Percentiles rank a stretch among this genome's conserved stretches.
These are phyloP conservation scores for Arbacia lixula DNA, from an alignment of 53 echinoderm and acorn worm genomes.

Conservation along the genomic window DNA sequence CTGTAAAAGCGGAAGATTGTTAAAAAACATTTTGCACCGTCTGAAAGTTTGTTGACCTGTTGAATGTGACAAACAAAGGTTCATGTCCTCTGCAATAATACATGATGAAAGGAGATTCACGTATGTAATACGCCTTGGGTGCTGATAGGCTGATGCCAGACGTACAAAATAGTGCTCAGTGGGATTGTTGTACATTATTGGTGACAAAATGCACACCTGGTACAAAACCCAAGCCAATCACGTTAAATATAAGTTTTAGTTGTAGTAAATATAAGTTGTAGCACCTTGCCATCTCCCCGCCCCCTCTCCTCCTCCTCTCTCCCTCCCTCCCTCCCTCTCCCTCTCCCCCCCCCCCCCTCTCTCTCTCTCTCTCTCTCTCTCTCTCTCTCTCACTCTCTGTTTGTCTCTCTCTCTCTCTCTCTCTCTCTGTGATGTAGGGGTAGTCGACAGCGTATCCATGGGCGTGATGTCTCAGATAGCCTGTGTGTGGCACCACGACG, in stretches of 20 bases:
- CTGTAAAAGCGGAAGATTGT: too few relatives aligned
- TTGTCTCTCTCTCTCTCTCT: neutral
- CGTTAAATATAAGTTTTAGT: neutral
- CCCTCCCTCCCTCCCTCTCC: neutral
- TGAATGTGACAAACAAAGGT: too few relatives aligned
- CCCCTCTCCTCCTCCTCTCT: too few relatives aligned
- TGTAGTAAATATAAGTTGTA: too few relatives aligned
- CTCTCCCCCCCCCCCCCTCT: neutral
- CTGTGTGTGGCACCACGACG: conserved; percentile 5
- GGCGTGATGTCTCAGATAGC: neutral
- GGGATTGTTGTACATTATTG: neutral
- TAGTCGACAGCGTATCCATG: neutral
- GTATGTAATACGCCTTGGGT: too few relatives aligned
- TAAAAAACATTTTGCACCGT: too few relatives aligned
- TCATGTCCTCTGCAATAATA: too few relatives aligned
- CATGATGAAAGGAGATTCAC: too few relatives aligned
- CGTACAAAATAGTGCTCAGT: neutral
- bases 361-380: neutral
- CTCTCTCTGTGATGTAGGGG: neutral
- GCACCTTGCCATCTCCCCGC: too few relatives aligned
- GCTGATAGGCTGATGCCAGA: too few relatives aligned
- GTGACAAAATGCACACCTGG: neutral
- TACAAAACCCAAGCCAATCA: neutral
- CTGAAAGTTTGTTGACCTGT: too few relatives aligned
- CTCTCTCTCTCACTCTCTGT: neutral